A percentile compares a stretch with the other conserved stretches of the same genome.
These are phyloP conservation scores for Poecilia picta DNA, from an alignment of 2,797 vertebrate species.

Conservation along the genomic window DNA sequence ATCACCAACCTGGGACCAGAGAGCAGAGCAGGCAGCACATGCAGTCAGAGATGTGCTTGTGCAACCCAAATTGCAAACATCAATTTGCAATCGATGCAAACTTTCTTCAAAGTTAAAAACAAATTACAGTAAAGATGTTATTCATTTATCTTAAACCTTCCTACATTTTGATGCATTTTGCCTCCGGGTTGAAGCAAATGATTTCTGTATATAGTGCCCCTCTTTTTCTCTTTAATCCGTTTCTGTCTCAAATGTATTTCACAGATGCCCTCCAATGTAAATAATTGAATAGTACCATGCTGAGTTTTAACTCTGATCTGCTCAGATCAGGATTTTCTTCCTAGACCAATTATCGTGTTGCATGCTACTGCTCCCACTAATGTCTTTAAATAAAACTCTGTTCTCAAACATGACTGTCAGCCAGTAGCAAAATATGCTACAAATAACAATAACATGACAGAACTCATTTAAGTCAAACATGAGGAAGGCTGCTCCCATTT, in stretches of 20 bases:
- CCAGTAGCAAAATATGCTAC: constrained; percentile 36
- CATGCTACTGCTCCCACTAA: constrained; percentile 3
- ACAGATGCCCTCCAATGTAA: neutral
- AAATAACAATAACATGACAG: constrained; percentile 62
- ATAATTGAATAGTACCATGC: constrained; percentile 13
- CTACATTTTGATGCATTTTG: neutral
- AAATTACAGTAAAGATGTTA: neutral
- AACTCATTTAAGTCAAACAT: constrained; percentile 65
- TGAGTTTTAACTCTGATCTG: constrained; percentile 13
- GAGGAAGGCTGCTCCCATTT: constrained; percentile 49
- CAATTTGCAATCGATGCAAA: neutral
- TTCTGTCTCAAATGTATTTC: neutral
- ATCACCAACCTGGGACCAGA: constrained; percentile 48
- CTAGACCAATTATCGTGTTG: constrained; percentile 24
- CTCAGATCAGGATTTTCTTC: constrained; percentile 8
- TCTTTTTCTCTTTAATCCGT: neutral
- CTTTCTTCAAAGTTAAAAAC: neutral
- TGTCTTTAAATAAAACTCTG: constrained; percentile 28
- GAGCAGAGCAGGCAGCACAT: constrained; percentile 48
- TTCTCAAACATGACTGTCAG: constrained; percentile 42
- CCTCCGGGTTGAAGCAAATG: neutral
- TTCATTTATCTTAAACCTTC: constrained; percentile 7
- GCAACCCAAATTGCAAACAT: constrained; percentile 1
- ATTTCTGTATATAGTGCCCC: neutral
- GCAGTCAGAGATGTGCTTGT: constrained; percentile 22